Conservation (phyloP, 2,113 vertebrate genomes). For the Phrynosoma blainvillii region DNA sequence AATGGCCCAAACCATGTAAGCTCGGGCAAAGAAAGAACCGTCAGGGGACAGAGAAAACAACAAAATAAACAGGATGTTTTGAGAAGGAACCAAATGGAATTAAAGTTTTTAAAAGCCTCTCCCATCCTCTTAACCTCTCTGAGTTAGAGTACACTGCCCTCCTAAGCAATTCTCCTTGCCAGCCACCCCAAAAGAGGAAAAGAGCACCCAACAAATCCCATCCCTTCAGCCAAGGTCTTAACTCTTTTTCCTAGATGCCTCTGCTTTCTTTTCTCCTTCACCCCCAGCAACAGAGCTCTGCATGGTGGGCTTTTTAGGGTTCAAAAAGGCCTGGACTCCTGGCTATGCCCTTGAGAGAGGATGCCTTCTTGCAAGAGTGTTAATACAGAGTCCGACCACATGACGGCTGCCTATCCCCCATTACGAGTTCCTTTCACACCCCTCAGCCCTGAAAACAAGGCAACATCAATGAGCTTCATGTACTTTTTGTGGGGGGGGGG, state of each 20-base stretch:
- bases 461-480: conserved; percentile 34
- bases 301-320: background rate
- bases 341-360: background rate
- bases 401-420: conserved; percentile 10
- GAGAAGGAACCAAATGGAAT: background rate
- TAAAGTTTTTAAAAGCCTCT: background rate
- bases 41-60: background rate
- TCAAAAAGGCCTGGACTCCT: too few species aligned
- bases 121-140: too few species aligned
- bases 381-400: background rate
- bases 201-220: background rate
- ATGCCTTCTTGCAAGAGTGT: background rate
- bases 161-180: background rate
- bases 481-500: background rate
- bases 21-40: background rate
- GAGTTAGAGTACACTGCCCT: too few species aligned
- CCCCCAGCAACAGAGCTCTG: too few species aligned
- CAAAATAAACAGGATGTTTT: background rate
- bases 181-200: too few species aligned
- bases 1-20: background rate
- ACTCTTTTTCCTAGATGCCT: background rate
- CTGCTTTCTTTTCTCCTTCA: too few species aligned
- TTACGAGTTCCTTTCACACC: background rate
- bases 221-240: background rate
- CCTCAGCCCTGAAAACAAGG: conserved; percentile 26